Conservation (phyloP, 2,888 invertebrate species). For the Nephrotoma guestfalica region DNA sequence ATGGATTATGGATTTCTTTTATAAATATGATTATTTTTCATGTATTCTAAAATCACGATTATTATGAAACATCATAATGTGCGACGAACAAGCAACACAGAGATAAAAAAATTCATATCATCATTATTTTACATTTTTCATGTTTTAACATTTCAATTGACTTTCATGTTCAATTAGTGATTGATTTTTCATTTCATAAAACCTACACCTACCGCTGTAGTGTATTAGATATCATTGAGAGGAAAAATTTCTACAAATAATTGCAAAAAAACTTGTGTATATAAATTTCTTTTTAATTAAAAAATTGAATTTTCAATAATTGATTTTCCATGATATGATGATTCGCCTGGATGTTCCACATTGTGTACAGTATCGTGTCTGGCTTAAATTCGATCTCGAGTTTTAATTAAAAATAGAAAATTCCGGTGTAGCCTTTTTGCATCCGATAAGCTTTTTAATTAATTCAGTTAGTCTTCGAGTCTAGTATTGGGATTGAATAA, state of each 20-base stretch:
- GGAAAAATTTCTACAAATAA: neutral
- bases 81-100: neutral
- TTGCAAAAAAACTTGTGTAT: neutral
- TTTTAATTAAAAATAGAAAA: neutral
- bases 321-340: neutral
- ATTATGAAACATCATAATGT: neutral
- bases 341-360: neutral
- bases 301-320: neutral
- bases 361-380: neutral
- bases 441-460: neutral
- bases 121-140: neutral
- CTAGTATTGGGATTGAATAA: neutral
- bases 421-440: neutral
- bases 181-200: neutral
- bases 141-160: neutral
- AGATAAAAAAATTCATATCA: neutral
- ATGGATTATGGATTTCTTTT: neutral
- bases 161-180: neutral
- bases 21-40: neutral
- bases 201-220: neutral
- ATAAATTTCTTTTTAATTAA: neutral
- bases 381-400: neutral
- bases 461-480: neutral
- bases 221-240: neutral
- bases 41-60: neutral